Conservation (phyloP, 2,113 vertebrate genomes). For the Mustela nigripes region DNA sequence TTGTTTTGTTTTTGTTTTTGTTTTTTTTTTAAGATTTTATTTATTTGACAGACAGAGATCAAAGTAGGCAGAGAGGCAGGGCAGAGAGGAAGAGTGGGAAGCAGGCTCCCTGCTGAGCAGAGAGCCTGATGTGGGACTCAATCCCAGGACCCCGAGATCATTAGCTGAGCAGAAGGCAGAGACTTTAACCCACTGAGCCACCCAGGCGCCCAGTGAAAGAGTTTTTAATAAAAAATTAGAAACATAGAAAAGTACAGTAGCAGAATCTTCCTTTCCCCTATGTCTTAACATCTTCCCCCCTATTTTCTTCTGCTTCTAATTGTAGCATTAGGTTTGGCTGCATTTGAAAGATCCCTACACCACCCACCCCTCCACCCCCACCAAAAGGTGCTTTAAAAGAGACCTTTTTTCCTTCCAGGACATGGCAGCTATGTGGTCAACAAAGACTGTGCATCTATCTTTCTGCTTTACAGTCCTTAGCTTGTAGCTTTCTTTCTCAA, state of each 20-base stretch:
- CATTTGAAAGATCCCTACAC: background rate
- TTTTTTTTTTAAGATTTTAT: too few species aligned
- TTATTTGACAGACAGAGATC: too few species aligned
- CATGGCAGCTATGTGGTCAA: background rate
- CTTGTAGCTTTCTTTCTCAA: background rate
- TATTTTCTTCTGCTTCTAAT: background rate
- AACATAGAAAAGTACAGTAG: background rate
- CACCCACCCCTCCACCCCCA: accelerated
- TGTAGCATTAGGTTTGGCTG: background rate
- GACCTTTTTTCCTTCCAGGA: background rate
- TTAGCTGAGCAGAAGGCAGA: too few species aligned
- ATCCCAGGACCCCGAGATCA: too few species aligned
- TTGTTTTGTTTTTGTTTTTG: background rate
- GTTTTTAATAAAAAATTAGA: constrained; percentile 25
- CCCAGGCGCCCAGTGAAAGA: background rate
- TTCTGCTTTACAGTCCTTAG: background rate
- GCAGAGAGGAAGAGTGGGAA: too few species aligned
- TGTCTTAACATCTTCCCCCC: background rate
- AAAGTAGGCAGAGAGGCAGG: too few species aligned
- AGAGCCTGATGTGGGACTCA: too few species aligned
- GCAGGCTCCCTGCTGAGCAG: too few species aligned
- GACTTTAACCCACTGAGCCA: too few species aligned
- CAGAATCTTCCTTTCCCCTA: background rate
- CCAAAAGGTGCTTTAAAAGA: background rate
- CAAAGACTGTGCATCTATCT: background rate